Percentiles rank a stretch among this genome's conserved stretches.
These are phyloP conservation scores for Stictonetta naevosa DNA, from an alignment of 2,113 vertebrate species.

Conservation along the genomic window DNA sequence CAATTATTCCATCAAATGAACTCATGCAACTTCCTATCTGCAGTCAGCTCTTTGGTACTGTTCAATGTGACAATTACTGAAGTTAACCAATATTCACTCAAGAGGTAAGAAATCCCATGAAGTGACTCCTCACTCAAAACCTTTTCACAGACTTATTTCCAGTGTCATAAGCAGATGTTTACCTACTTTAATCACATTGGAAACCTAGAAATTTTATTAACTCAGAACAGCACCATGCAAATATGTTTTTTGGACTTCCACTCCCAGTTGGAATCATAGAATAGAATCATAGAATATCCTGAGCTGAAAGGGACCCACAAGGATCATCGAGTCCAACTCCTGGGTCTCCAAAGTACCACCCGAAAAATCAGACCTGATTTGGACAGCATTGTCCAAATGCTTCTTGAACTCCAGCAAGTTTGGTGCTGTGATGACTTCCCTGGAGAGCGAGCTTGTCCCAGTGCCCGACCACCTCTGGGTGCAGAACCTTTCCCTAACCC, in stretches of 20 bases:
- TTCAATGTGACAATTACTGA: not conserved
- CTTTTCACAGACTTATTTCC: not conserved
- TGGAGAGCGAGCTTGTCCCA: too few relatives aligned
- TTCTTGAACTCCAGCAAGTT: too few relatives aligned
- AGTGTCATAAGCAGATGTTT: not conserved
- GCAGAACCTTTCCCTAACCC: too few relatives aligned
- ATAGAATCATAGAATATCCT: too few relatives aligned
- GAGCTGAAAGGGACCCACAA: too few relatives aligned
- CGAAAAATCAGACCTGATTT: too few relatives aligned
- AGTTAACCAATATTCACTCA: not conserved
- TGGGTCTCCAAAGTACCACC: too few relatives aligned
- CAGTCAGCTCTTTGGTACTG: not conserved
- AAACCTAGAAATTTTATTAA: not conserved
- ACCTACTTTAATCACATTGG: not conserved
- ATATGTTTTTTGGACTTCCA: not conserved
- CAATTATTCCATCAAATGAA: not conserved
- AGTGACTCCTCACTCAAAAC: not conserved
- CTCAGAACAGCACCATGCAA: not conserved
- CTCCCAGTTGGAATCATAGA: too few relatives aligned
- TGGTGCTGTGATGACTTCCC: too few relatives aligned
- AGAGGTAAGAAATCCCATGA: not conserved
- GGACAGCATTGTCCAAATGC: too few relatives aligned
- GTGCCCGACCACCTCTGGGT: too few relatives aligned
- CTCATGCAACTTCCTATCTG: not conserved
- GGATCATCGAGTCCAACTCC: too few relatives aligned